Evolutionary conservation across 2,888 invertebrate species (phyloP).

Genomic region (Sphecodes monilicornis): DNA sequence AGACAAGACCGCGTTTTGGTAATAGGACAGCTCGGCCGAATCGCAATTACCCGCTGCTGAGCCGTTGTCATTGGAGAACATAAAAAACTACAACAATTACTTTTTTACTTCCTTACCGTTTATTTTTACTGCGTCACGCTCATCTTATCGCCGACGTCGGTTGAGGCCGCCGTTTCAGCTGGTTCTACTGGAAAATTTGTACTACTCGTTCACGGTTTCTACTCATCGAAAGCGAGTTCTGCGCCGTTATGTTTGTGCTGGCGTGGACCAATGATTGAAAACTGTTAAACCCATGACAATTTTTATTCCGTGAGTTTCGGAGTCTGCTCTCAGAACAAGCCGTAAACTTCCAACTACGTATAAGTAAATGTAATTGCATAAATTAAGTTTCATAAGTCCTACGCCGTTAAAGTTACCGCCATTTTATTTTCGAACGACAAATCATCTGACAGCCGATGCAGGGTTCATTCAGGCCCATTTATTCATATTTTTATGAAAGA

Average conservation of each 20-base stretch:
- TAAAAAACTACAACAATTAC: background rate
- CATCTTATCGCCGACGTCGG: background rate
- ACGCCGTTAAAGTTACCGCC: background rate
- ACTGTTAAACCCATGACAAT: background rate
- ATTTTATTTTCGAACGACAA: background rate
- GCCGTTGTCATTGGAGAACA: background rate
- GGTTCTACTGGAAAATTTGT: background rate
- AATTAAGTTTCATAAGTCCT: background rate
- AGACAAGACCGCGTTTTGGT: background rate
- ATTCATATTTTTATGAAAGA: too few species aligned
- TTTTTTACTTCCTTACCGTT: conserved; percentile 4
- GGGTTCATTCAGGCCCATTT: background rate
- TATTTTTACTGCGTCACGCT: conserved; percentile 2
- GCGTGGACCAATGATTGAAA: background rate
- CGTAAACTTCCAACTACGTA: background rate
- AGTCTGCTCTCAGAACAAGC: background rate
- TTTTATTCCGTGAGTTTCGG: background rate
- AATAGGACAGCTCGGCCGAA: background rate
- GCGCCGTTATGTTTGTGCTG: background rate
- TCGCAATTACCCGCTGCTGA: background rate
- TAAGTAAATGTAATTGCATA: background rate
- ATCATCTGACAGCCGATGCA: background rate
- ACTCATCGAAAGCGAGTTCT: background rate
- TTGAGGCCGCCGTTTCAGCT: background rate
- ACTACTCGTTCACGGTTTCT: background rate